Evolutionary conservation across 2,797 vertebrate genomes (phyloP), one percentile per base, ranked within the genome.

Genomic region (Pelochelys cantorii): DNA sequence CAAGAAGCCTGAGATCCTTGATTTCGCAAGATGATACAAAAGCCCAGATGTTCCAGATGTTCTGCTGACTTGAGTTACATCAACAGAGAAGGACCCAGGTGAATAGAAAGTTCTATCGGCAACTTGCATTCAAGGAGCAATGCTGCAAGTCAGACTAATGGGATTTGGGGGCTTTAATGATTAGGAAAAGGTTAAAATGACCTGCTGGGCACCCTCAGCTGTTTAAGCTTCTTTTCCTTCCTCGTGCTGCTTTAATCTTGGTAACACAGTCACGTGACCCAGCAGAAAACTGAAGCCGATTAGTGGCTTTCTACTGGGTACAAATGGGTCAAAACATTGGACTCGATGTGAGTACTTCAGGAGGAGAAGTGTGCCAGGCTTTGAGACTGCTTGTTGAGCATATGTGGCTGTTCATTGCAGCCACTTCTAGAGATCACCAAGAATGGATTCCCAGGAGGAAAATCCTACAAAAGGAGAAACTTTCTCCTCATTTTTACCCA

Each of bases 241-340:
- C 98, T 98, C 98, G 97, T 98, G 98, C 98, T 98, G 96, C 97
- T 97, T 97, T 99, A 99, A 99, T 99, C 98, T 98, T 97, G 96
- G 97, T 97, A 93, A 98, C 97, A 97, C 92, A 77, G 95, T 98
- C 98, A 98, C 92, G 96, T 98, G 98, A 98, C 97, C 95, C 68
- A 37, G 96, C 95, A 96, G 97, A 95, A 95, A 96, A 97, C 97
- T 83, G 97, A 99, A 99, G 98, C 98, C 96, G 98, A 99, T 99
- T 98, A 99, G 95, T 22, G 80, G 94, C 84, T 97, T 96, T 95
- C 92, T 68, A 86, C 84, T 0, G 0, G 90, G 86, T 90, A 92
- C 84, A 89, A 95, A 92, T 9, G 2, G 85, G 85, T 85, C 87
- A 86, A 90, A 96, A 59, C 92, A 88, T 54, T 96, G 88, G 86